phyloP scores from a whole-genome alignment of 2,797 vertebrate species.

The Poecile montanus region DNA sequence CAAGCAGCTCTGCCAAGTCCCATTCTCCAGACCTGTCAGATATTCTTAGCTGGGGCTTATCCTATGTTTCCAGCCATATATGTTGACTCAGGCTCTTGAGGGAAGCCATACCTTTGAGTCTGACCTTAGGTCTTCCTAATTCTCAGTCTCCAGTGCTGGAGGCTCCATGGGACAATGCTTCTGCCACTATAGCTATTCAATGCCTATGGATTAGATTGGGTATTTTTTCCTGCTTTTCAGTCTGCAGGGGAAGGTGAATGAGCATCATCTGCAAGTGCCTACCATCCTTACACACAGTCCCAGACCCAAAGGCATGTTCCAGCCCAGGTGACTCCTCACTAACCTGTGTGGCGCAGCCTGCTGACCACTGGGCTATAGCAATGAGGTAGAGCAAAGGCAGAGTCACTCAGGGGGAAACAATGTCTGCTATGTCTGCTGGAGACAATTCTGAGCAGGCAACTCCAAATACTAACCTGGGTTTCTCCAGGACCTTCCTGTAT shows the following conservation, averaged over 20 bases:
- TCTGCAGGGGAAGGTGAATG: background rate
- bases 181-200: background rate
- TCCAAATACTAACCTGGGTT: background rate
- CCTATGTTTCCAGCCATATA: background rate
- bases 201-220: fast-evolving
- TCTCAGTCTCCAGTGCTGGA: fast-evolving
- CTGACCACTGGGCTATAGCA: constrained; percentile 6
- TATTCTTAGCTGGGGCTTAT: background rate
- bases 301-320: background rate
- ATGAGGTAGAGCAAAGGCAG: background rate
- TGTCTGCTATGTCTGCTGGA: background rate
- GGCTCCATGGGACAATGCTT: background rate
- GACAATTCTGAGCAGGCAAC: background rate
- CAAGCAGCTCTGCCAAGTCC: background rate
- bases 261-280: background rate
- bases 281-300: too few relatives aligned
- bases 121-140: background rate
- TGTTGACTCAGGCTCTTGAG: background rate
- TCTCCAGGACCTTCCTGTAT: background rate
- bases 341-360: background rate
- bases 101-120: background rate
- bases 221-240: background rate
- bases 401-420: background rate
- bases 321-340: background rate
- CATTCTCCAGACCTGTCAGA: background rate